A percentile compares a stretch with the other conserved stretches of the same genome.
phyloP scores from a whole-genome alignment of 2,888 invertebrate species.

The Andrena minutula region DNA sequence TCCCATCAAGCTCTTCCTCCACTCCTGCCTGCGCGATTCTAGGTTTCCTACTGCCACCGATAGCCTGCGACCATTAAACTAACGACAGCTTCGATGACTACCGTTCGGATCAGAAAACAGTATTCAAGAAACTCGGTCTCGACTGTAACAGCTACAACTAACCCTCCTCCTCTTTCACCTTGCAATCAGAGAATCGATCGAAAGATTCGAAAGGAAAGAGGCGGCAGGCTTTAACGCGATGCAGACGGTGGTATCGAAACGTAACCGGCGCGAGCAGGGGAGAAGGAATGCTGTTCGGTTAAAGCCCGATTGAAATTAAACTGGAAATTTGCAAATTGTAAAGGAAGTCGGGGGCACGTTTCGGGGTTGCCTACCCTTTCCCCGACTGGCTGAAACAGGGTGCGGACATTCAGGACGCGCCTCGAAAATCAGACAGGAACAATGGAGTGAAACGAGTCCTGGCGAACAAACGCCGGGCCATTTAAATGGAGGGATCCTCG shows the following conservation, averaged over 20 bases:
- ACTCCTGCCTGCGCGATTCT: neutral
- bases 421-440: slow-evolving; percentile 80
- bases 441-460: slow-evolving; percentile 74
- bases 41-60: slow-evolving; percentile 8
- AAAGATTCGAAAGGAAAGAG: neutral
- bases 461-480: slow-evolving; percentile 74
- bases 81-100: too few species aligned
- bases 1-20: neutral
- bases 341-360: slow-evolving; percentile 47
- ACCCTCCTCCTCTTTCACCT: neutral
- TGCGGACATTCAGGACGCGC: slow-evolving; percentile 66
- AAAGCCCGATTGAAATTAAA: slow-evolving; percentile 63
- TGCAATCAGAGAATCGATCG: neutral
- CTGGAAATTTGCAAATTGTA: slow-evolving; percentile 69
- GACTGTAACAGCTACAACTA: too few species aligned
- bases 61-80: neutral
- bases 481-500: slow-evolving; percentile 75
- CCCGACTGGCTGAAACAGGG: slow-evolving; percentile 31
- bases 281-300: slow-evolving; percentile 27
- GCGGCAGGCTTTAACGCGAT: neutral
- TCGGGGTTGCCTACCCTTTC: slow-evolving; percentile 44
- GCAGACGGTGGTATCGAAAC: neutral
- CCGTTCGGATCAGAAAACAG: neutral
- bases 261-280: neutral
- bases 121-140: neutral